phyloP scores from a whole-genome alignment of 2,797 vertebrate species.

The Amphiprion clarkii region DNA sequence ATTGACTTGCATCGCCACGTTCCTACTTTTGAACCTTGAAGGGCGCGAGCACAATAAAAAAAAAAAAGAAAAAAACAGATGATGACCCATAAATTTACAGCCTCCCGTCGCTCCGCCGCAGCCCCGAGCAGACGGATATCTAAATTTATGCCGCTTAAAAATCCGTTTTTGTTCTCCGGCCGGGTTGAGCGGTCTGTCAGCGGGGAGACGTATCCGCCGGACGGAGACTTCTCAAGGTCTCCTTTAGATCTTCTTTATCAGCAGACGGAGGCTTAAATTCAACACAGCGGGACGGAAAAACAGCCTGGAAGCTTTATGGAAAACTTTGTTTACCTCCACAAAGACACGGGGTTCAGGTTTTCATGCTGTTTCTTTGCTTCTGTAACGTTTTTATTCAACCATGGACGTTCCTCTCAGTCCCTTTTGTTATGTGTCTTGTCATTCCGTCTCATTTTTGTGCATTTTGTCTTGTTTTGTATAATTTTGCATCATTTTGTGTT shows the following conservation, averaged over 20 bases:
- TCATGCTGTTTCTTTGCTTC: no score
- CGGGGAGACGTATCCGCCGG: constrained; percentile 11
- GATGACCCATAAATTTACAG: constrained; percentile 64
- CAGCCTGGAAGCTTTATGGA: no score
- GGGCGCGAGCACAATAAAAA: constrained; percentile 31
- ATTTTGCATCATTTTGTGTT: no score
- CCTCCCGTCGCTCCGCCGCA: constrained; percentile 24
- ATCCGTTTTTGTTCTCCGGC: constrained; percentile 9
- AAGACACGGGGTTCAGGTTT: no score
- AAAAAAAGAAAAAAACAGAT: constrained; percentile 64
- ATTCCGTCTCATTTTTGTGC: no score
- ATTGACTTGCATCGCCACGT: constrained; percentile 60
- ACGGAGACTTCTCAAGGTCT: constrained; percentile 11
- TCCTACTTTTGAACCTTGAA: constrained; percentile 63
- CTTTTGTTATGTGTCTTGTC: no score
- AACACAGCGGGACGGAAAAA: no score
- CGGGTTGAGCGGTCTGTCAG: background rate
- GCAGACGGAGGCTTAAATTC: background rate
- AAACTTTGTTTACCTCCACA: no score
- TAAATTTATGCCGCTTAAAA: constrained; percentile 53
- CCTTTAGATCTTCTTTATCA: background rate
- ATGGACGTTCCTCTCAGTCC: no score
- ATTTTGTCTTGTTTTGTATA: no score
- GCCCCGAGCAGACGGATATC: constrained; percentile 43
- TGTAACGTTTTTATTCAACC: no score